Percentiles rank a stretch among this genome's conserved stretches.
Conservation (phyloP, 2,888 invertebrate genomes). For the Epistrophe eligans region DNA sequence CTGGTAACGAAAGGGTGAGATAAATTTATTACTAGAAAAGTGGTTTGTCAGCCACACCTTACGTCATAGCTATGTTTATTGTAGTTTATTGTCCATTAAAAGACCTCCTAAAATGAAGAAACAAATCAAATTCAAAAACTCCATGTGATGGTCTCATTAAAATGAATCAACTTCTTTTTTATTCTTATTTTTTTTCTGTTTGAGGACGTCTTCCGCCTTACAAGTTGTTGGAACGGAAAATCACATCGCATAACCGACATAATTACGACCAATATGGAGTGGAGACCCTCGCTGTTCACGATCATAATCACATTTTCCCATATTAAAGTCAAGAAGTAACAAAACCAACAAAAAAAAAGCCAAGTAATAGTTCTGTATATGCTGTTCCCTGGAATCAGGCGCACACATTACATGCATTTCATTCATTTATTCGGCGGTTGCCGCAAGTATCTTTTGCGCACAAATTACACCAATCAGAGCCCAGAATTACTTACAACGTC, state of each 20-base stretch:
- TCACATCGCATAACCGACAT: constrained; percentile 64
- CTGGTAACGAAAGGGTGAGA: background rate
- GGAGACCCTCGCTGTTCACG: constrained; percentile 23
- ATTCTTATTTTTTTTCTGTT: background rate
- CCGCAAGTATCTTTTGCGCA: constrained; percentile 55
- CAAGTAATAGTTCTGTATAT: constrained; percentile 59
- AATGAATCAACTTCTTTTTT: constrained; percentile 1
- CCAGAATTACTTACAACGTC: constrained; percentile 45
- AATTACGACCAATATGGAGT: constrained; percentile 51
- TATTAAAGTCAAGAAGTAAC: constrained; percentile 55
- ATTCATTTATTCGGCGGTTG: constrained; percentile 68
- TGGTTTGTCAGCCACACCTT: background rate
- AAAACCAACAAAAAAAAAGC: constrained; percentile 38
- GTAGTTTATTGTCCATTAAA: background rate
- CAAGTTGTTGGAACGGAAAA: constrained; percentile 60
- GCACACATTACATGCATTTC: constrained; percentile 61
- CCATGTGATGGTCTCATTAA: constrained; percentile 5
- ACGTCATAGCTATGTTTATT: background rate
- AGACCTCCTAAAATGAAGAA: constrained; percentile 5
- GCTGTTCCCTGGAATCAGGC: constrained; percentile 56
- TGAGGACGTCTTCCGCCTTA: constrained; percentile 50
- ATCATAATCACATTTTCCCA: constrained; percentile 65
- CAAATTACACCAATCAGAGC: constrained; percentile 52
- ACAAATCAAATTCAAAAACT: constrained; percentile 6
- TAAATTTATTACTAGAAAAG: background rate